Base-by-base conservation (phyloP, 2,888 invertebrate genomes). In the Fragum whitleyi region DNA sequence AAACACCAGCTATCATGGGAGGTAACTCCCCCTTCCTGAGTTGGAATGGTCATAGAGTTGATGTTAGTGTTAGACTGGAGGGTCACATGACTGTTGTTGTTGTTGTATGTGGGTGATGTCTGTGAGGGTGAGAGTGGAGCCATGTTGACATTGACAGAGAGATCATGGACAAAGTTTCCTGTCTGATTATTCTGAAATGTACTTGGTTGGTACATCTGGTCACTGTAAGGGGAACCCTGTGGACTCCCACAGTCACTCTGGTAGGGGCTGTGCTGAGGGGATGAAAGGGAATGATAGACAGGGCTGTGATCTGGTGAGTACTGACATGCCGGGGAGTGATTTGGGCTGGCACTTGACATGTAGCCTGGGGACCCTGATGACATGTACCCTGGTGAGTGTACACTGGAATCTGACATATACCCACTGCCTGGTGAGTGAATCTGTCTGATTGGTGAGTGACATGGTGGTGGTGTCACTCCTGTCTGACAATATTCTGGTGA, bases 1-100 rank as follows among this genome's bases (percentile, higher is more conserved):
- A 79, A 61, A 62, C 74, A 70, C 85, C 85, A 85, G 77, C 62
- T 72, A 51, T 81, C 85, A 47, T 84, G 79, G 81, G 84, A 79
- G 74, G 55, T 78, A 74, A 77, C 74, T 80, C 85, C 82, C 76
- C 85, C 82, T 82, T 85, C 85, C 82, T 82, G 85, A 85, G 73
- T 71, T 77, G 85, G 85, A 85, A 82, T 85, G 82, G 85, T 80
- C 85, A 82, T 82, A 36, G 74, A 26, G 67, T 76, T 26, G 59
- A 72, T 47, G 67, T 76, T 82, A 72, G 82, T 68, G 71, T 68
- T 75, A 6, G 80, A 67, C 57, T 69, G 79, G 55, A 67, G 55
- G 32, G 71, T 77, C 74, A 75, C 75, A 39, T 73, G 55, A 77
- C 76, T 2, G 21, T 26, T 3, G 80, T 78, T 77, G 78, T 78